phyloP scores from a whole-genome alignment of 35 echinoderm and acorn worm genomes.

The Ptychodera flava region DNA sequence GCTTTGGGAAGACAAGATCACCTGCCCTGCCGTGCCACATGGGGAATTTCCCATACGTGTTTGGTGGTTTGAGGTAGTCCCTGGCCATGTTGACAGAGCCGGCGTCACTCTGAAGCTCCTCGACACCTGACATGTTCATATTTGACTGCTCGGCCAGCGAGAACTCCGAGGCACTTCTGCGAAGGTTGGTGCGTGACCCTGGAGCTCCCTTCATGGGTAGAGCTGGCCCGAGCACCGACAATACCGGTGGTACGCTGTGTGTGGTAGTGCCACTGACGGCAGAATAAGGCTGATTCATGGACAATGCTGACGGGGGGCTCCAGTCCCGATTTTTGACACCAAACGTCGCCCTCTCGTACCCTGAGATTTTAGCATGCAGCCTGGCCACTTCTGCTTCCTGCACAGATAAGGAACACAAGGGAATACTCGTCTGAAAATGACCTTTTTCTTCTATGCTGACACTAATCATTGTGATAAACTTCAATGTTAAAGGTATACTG shows the following conservation, averaged over 20 bases:
- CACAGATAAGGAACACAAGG: neutral
- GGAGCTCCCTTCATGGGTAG: neutral
- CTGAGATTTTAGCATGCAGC: constrained; percentile 72
- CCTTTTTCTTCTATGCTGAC: neutral
- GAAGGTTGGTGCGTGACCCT: neutral
- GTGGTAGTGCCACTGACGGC: neutral
- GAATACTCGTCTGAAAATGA: neutral
- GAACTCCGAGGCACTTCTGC: neutral
- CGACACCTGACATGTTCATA: neutral
- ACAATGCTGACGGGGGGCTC: neutral
- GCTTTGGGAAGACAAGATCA: neutral
- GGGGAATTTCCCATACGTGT: neutral
- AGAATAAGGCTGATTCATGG: neutral
- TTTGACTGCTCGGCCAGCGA: neutral
- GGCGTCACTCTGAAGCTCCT: neutral
- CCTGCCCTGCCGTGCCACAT: neutral
- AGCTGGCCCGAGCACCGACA: neutral
- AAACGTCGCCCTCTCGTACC: constrained; percentile 75
- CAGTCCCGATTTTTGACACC: neutral
- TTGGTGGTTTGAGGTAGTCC: neutral
- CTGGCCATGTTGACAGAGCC: neutral
- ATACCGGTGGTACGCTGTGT: neutral
- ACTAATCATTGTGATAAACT: neutral
- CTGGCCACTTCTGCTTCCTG: constrained; percentile 93
- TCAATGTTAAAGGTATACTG: too few species aligned